These are phyloP conservation scores for Tryphoninae sp. DNA, from an alignment of 2,888 invertebrate genomes.

Conservation along the genomic window DNA sequence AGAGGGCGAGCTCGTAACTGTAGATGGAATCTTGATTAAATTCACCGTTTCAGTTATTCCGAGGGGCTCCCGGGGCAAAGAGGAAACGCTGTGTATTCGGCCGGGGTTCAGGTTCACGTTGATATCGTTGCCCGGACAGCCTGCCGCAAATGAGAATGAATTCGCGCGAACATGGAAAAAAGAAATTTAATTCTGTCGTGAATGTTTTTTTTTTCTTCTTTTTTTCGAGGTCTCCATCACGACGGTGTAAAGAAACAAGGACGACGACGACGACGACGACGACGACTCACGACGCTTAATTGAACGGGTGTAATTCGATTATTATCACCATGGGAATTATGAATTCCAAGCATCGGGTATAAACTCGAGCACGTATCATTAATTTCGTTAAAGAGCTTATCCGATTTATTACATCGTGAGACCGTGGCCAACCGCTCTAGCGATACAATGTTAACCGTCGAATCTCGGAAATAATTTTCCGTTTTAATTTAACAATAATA, in stretches of 20 bases:
- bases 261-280: background rate
- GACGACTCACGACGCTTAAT: constrained; percentile 41
- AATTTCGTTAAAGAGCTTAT: constrained; percentile 59
- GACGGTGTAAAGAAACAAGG: constrained; percentile 1
- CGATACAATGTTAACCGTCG: too few species aligned
- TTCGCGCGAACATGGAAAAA: constrained; percentile 35
- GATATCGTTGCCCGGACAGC: constrained; percentile 28
- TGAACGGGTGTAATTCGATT: constrained; percentile 49
- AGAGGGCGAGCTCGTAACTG: constrained; percentile 58
- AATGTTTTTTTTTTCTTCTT: background rate
- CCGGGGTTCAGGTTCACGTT: constrained; percentile 40
- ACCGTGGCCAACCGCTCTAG: too few species aligned
- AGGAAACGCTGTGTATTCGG: constrained; percentile 55
- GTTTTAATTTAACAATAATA: too few species aligned
- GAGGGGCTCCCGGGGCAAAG: constrained; percentile 26
- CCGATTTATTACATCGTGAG: constrained; percentile 10
- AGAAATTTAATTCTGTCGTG: constrained; percentile 42
- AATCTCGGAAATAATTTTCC: too few species aligned
- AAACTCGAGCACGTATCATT: constrained; percentile 45
- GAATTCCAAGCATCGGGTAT: constrained; percentile 35
- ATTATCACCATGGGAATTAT: constrained; percentile 54
- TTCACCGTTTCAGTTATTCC: constrained; percentile 66
- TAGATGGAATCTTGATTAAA: constrained; percentile 71
- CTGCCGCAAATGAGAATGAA: constrained; percentile 16
- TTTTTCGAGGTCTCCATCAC: background rate